Base-by-base conservation (phyloP, 2,888 invertebrate species). In the Agrotis clavis region DNA sequence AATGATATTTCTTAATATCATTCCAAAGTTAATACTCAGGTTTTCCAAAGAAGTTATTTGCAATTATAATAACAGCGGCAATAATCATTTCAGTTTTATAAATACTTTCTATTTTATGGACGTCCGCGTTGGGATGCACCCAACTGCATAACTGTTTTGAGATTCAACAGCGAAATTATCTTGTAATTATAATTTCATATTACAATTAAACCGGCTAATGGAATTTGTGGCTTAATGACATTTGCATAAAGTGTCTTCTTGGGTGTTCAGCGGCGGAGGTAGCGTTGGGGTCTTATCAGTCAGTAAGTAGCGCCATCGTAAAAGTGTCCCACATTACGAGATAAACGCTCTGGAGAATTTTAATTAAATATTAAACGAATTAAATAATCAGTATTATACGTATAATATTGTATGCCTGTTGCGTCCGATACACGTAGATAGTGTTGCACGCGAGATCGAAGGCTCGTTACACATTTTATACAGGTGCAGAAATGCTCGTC, bases 291-390 rank as follows among this genome's bases (percentile, higher is more conserved):
- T 81, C 92, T 96, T 96, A 96, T 96, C 96, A 93, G 93, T 92
- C 91, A 92, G 92, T 93, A 93, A 94, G 95, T 93, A 96, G 95
- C 94, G 92, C 92, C 95, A 92, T 95, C 96, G 95, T 95, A 95
- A 96, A 96, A 94, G 95, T 95, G 96, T 96, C 95, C 96, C 93
- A 95, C 96, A 95, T 94, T 95, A 95, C 93, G 93, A 95, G 96
- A 96, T 96, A 96, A 96, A 93, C 93, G 93, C 92, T 95, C 93
- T 92, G 91, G 94, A 92, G 95, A 95, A 95, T 95, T 95, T 96
- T 95, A 96, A 96, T 96, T 95, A 96, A 96, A 96, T 95, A 96
- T 96, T 95, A 96, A 96, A 95, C 86, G 95, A 96, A 96, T 96
- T 94, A 94, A 96, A 96, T 95, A 94, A 96, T 96, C 96, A 96